A percentile compares a stretch with the other conserved stretches of the same genome.
These are phyloP conservation scores for Siniperca undulata DNA, from an alignment of 2,797 vertebrate species.

Conservation along the genomic window DNA sequence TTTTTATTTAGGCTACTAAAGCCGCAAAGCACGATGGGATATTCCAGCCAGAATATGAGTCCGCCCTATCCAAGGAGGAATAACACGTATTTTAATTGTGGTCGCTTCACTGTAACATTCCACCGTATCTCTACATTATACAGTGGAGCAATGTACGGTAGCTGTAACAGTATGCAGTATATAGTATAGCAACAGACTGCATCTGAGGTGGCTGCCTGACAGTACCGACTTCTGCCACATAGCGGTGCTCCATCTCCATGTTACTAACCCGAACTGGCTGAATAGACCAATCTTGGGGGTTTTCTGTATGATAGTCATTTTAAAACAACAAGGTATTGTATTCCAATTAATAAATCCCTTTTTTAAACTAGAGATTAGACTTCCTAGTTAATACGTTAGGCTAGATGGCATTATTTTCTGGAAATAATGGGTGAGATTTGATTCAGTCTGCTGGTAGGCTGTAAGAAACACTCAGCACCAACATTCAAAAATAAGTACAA, in stretches of 20 bases:
- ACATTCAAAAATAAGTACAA: background rate
- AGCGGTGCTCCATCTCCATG: background rate
- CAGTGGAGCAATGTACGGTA: background rate
- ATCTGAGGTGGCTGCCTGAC: background rate
- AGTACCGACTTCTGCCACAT: constrained; percentile 22
- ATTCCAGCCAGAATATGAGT: background rate
- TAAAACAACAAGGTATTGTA: background rate
- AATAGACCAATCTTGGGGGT: too few relatives aligned
- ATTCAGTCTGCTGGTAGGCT: background rate
- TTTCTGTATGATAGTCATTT: too few relatives aligned
- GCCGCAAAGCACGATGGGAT: constrained; percentile 5
- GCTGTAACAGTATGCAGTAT: background rate
- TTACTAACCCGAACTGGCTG: background rate
- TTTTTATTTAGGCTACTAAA: background rate
- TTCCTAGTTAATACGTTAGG: background rate
- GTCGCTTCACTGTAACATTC: background rate
- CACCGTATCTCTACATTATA: background rate
- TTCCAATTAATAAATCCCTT: background rate
- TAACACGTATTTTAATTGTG: background rate
- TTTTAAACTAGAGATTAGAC: background rate
- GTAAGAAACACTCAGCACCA: background rate
- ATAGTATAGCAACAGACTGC: too few relatives aligned
- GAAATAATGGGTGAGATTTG: background rate
- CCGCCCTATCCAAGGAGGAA: background rate
- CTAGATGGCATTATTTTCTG: background rate